Evolutionary conservation across 2,797 vertebrate species (phyloP), one percentile per base, ranked within the genome.

Genomic region (Anolis apletophallus): DNA sequence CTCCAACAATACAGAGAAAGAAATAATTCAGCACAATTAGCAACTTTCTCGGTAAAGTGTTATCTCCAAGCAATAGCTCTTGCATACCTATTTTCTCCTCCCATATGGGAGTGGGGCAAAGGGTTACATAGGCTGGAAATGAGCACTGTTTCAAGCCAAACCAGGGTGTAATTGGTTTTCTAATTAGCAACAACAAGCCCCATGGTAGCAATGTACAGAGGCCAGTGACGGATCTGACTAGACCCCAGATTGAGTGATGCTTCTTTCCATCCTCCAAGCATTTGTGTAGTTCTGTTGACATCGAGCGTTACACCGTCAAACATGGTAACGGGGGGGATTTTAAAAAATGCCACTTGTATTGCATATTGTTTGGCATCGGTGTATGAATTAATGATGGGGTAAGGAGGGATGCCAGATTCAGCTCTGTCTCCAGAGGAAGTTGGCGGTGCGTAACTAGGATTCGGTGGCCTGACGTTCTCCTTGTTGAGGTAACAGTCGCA

Each of bases 321-420:
- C 14, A 0, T 32, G 13, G 7, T 54, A 59, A 83, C 52, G 55
- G 67, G 17, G 75, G 67, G 55, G 19, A 8, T 16, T 6, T 59
- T 19, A 29, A n/a, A n/a, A n/a, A n/a, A n/a, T 72, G 75, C 34
- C 55, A 46, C 74, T 23, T 67, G 78, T 54, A 36, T 81, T 46
- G n/a, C 69, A 4, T 2, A 0, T 68, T 85, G 83, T 81, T 86
- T 76, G 0, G 1, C 0, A 52, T 76, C 89, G 84, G 83, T 21
- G 4, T 77, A 46, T 83, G 94, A 90, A 94, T 90, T 86, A 83
- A 90, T 87, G 93, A 87, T 54, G 34, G 64, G 73, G 69, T 76
- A 88, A 90, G 69, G 77, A 89, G 69, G 76, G 87, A 90, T 55
- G 86, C 86, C 76, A 57, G 80, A 91, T 92, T 91, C 76, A 52